These are phyloP conservation scores for Geophilus truncorum DNA, from an alignment of 2,888 invertebrate species.

Conservation along the genomic window DNA sequence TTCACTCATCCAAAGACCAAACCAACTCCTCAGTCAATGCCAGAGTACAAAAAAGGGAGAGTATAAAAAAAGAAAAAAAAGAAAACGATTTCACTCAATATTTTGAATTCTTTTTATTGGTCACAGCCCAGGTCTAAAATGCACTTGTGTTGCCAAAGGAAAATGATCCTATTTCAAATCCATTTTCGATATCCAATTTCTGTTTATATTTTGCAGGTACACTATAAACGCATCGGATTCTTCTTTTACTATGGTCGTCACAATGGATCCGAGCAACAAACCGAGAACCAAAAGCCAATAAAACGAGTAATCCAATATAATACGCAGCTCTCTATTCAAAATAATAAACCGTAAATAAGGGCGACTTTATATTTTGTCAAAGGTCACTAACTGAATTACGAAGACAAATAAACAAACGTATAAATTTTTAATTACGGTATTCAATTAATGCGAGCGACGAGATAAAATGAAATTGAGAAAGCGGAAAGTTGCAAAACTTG, in stretches of 20 bases:
- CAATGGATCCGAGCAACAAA: not conserved
- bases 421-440: not conserved
- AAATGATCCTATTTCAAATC: slow-evolving; percentile 13
- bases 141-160: not conserved
- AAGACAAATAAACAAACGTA: not conserved
- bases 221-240: slow-evolving; percentile 11
- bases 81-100: slow-evolving; percentile 17
- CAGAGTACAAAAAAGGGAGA: too few relatives aligned
- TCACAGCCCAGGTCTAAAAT: not conserved
- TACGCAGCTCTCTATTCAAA: not conserved
- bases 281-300: slow-evolving; percentile 3
- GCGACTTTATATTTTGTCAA: not conserved
- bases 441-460: too few relatives aligned
- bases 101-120: slow-evolving; percentile 2
- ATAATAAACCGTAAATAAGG: not conserved
- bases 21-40: slow-evolving; percentile 7
- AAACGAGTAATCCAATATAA: not conserved
- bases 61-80: not conserved
- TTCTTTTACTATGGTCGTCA: slow-evolving; percentile 11
- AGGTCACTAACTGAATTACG: not conserved
- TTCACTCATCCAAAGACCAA: not conserved
- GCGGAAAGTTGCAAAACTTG: too few relatives aligned
- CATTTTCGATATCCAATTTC: slow-evolving; percentile 7
- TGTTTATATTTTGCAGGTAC: slow-evolving; percentile 10
- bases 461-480: too few relatives aligned